Evolutionary conservation across 2,113 vertebrate genomes (phyloP), one percentile per base, ranked within the genome.

Genomic region (Elachura formosa): DNA sequence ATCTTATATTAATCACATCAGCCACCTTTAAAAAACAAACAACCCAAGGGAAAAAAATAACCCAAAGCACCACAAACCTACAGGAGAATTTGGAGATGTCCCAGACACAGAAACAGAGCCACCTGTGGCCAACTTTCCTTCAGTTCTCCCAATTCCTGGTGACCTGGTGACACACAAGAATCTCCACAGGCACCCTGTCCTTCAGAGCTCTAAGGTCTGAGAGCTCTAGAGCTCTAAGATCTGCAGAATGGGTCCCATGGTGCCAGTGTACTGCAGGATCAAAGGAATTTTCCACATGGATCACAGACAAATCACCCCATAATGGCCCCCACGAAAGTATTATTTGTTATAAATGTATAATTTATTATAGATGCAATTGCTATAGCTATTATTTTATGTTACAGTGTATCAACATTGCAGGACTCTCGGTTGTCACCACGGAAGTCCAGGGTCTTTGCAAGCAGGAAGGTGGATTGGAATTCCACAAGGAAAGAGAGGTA

Each of bases 31-130:
- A 63, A 34, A 52, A 49, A 3, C 21, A 29, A 63, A 3, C 3
- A 29, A 41, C 18, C 11, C 8, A n/a, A 52, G 26, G 38, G 10
- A 13, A 63, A 36, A 82, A 36, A 34, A 3, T 20, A 51, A 10
- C 8, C 31, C 38, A 29, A 64, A 49, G 3, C 23, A 9, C 7
- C 49, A 20, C 46, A 80, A 34, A 58, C 3, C 40, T 45, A 5
- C 6, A 2, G 0, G 14, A 17, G 38, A 6, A 12, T n/a, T 55
- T 0, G 0, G 6, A 12, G 11, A 2, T 26, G 13, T 52, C 19
- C 13, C 45, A 49, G 67, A 41, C 43, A 19, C 41, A 56, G 23
- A 45, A 74, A 21, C 17, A 26, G 31, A 43, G 24, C 6, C 48
- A 28, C n/a, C 5, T 6, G 36, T 11, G 78, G 19, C 13, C 83